Evolutionary conservation across 1,140 invertebrate genomes (phyloP).

Genomic region (Ceratina australensis): DNA sequence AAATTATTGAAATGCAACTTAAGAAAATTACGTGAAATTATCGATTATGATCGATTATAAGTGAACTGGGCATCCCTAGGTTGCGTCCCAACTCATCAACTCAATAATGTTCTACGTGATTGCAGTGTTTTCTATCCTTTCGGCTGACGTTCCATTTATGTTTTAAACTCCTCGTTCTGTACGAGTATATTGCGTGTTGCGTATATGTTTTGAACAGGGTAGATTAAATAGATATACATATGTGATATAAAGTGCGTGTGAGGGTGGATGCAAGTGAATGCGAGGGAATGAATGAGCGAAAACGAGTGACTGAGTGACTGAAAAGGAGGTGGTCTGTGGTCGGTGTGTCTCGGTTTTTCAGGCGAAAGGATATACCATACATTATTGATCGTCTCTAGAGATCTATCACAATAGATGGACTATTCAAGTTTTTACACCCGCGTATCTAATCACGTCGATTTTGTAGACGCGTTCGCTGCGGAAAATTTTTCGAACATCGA

Average conservation of each 20-base stretch:
- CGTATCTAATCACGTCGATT: conserved; percentile 44
- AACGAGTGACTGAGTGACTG: conserved; percentile 61
- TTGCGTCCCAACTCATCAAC: conserved; percentile 47
- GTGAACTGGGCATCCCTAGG: conserved; percentile 59
- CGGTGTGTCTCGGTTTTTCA: conserved; percentile 42
- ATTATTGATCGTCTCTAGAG: conserved; percentile 45
- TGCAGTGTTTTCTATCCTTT: conserved; percentile 27
- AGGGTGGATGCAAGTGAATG: conserved; percentile 55
- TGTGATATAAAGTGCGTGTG: conserved; percentile 61
- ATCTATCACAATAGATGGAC: conserved; percentile 57
- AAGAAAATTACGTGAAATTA: neutral
- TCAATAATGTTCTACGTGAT: conserved; percentile 36
- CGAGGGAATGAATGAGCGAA: conserved; percentile 52
- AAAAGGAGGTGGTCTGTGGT: conserved; percentile 11
- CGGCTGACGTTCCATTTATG: conserved; percentile 47
- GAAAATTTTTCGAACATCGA: conserved; percentile 33
- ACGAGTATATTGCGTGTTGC: conserved; percentile 40
- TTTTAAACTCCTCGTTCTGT: conserved; percentile 47
- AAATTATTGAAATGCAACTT: neutral
- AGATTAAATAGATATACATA: conserved; percentile 4
- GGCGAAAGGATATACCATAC: conserved; percentile 39
- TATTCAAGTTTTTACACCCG: conserved; percentile 57
- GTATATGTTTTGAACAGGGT: conserved; percentile 48
- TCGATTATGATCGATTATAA: conserved; percentile 59
- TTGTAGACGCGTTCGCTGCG: conserved; percentile 4